Base-by-base conservation (phyloP, 2,113 vertebrate genomes). In the Emydura subglobosa region DNA sequence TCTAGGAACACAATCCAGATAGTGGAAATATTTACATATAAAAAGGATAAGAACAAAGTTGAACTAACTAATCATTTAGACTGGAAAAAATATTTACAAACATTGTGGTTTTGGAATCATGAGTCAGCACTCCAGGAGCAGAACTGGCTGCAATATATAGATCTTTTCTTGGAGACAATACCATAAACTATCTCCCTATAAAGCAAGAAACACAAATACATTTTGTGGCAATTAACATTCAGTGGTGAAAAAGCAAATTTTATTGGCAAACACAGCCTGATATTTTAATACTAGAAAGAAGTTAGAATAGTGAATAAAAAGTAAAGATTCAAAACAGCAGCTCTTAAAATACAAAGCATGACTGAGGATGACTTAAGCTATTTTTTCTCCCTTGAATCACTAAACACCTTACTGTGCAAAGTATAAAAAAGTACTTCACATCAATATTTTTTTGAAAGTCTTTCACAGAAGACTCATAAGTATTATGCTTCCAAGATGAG, bases 391-490 rank as follows among this genome's bases (percentile, higher is more conserved):
- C 84, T 82, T 34, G 4, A 94, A 94, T 96, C 96, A 97, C 83
- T 90, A 97, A 97, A 95, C 57, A 87, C 89, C 82, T 97, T 95
- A 78, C 97, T 86, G 93, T 86, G 94, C 81, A 92, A 97, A 97
- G 96, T 74, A 59, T 92, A 87, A 95, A 88, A 96, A 97, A 88
- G 86, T 95, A 97, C 95, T 93, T 95, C 54, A 29, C 91, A 97
- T 98, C 95, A 98, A 98, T 98, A 98, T 97, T 98, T 97, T 98
- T 98, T 97, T 98, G 97, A 97, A 98, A 98, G 97, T 92, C 96
- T 97, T 96, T 98, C 98, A 98, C 94, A 96, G 84, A 87, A 97
- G 94, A 96, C 96, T 92, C 86, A 96, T 88, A 94, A 85, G 84
- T 74, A 95, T 97, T 97, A 94, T 87, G 94, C 96, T 97, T 96